Evolutionary conservation across 1,140 invertebrate species (phyloP).

Genomic region (Scaptomyza montana): DNA sequence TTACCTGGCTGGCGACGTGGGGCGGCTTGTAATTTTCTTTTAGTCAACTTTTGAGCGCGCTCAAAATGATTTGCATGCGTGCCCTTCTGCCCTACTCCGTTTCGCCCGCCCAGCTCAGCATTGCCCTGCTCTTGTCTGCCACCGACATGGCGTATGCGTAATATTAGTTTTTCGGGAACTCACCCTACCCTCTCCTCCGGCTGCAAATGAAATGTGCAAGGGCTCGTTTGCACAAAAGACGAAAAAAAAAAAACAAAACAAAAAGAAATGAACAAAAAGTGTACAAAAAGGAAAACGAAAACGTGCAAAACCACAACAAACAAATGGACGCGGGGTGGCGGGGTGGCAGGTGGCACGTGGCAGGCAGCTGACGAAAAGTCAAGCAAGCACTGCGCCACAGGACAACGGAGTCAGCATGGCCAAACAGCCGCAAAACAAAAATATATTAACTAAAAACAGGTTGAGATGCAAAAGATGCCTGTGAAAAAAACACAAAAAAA

Average conservation of each 20-base stretch:
- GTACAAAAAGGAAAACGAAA: conserved; percentile 14
- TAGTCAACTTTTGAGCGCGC: conserved; percentile 70
- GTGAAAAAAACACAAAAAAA: not conserved
- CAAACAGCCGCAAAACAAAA: conserved; percentile 15
- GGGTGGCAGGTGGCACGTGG: not conserved
- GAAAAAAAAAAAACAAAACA: conserved; percentile 27
- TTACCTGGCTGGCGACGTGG: conserved; percentile 23
- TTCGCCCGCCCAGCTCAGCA: no score
- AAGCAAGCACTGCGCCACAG: conserved; percentile 15
- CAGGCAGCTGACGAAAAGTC: not conserved
- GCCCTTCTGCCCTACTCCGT: not conserved
- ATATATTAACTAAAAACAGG: conserved; percentile 18
- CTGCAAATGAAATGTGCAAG: conserved; percentile 52
- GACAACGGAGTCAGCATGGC: not conserved
- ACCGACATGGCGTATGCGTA: conserved; percentile 63
- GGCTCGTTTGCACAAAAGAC: conserved; percentile 7
- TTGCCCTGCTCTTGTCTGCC: conserved; percentile 17
- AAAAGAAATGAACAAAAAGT: not conserved
- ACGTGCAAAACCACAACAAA: conserved; percentile 36
- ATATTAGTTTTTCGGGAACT: conserved; percentile 60
- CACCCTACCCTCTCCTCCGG: no score
- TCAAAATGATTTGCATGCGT: conserved; percentile 71
- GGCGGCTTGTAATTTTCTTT: conserved; percentile 68
- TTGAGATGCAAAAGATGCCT: not conserved
- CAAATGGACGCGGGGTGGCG: conserved; percentile 12